Conservation (phyloP, 2,113 vertebrate genomes). For the human region DNA sequence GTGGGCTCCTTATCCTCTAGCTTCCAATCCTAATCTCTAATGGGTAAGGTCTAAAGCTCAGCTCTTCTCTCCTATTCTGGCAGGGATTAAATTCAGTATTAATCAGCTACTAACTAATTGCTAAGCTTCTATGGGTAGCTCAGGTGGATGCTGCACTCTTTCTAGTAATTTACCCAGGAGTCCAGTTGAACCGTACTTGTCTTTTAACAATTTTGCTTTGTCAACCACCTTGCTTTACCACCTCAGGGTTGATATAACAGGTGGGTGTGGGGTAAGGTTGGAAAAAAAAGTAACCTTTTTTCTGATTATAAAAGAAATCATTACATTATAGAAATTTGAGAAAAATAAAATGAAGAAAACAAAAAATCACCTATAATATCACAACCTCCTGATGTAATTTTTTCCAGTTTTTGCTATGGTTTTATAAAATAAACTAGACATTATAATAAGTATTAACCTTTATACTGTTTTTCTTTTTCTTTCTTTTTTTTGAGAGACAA, state of each 20-base stretch:
- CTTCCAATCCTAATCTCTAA: not conserved
- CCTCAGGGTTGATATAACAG: not conserved
- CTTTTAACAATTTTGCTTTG: not conserved
- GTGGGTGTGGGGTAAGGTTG: not conserved
- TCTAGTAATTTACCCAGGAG: not conserved
- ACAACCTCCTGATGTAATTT: not conserved
- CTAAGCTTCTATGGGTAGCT: not conserved
- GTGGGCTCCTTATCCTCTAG: not conserved
- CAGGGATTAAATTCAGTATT: not conserved
- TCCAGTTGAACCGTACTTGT: no score
- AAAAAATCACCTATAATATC: not conserved
- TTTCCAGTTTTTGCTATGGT: not conserved
- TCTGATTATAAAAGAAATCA: not conserved
- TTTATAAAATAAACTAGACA: not conserved
- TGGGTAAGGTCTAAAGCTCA: not conserved
- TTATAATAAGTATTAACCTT: not conserved
- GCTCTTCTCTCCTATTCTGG: not conserved
- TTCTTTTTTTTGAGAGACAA: no score
- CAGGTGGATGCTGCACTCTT: no score
- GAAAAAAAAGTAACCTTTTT: not conserved
- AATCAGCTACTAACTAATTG: not conserved
- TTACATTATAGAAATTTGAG: not conserved
- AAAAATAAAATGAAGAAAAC: not conserved
- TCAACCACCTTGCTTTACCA: not conserved
- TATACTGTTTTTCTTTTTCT: not conserved